Base-by-base conservation (phyloP, 2,888 invertebrate species). In the Cephus spinipes region DNA sequence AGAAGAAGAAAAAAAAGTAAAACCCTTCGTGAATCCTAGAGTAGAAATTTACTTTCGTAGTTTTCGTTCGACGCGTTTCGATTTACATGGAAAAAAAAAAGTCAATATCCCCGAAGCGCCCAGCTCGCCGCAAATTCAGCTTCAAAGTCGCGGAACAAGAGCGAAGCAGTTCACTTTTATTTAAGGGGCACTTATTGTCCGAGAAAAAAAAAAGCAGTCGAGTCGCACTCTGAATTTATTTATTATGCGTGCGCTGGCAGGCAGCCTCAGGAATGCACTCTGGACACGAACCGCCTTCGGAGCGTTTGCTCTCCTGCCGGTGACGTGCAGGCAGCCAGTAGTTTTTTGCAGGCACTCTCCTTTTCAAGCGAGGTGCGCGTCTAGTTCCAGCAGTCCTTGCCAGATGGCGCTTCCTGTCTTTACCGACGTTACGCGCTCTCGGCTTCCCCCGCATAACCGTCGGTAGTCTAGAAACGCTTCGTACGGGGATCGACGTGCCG, bases 151-250 rank as follows among this genome's bases (percentile, higher is more conserved):
- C 23, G 71, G 2, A 31, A 33, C 71, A 71, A 71, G 71, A 31
- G 71, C 71, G 12, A 71, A 71, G 71, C 71, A 9, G 12, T 71
- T 71, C 31, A 31, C 31, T 71, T 12, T 71, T 71, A 71, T 71
- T 71, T 71, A 71, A 71, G 71, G 33, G 31, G 71, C 71, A 71
- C 33, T 71, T 71, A 71, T 30, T 12, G 33, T 15, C 12, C 32
- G 32, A 33, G 1, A 31, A 35, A 12, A 35, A 71, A 32, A 71
- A 31, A 71, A 6, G 55, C 77, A 75, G 68, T 75, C 75, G 80
- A 81, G 77, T 82, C 75, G 81, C 79, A 82, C 82, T 82, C 80
- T 82, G 82, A 80, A 83, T 83, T 82, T 82, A 82, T 83, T 83
- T 83, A 83, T 82, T 79, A 82, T 78, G 81, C 77, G 81, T 78